A percentile compares a stretch with the other conserved stretches of the same genome.
These are phyloP conservation scores for Tetranychus truncatus DNA, from an alignment of 2,888 invertebrate species.

Conservation along the genomic window DNA sequence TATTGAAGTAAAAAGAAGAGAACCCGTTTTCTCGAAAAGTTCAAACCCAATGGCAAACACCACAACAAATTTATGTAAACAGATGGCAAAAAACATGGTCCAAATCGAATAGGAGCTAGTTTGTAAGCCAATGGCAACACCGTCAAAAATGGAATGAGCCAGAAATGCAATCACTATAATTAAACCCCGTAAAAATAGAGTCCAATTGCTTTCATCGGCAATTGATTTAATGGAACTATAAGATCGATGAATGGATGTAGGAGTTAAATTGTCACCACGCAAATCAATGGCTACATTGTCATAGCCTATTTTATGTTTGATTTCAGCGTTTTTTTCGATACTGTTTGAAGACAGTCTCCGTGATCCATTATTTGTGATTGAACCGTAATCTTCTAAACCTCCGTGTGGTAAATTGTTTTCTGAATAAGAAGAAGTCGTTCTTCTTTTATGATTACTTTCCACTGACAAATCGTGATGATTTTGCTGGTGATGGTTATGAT, in stretches of 20 bases:
- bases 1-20: constrained; percentile 19
- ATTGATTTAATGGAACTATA: not conserved
- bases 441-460: not conserved
- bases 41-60: constrained; percentile 75
- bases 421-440: not conserved
- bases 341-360: too few species aligned
- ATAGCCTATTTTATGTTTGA: not conserved
- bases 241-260: not conserved
- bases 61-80: constrained; percentile 65
- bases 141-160: constrained; percentile 69
- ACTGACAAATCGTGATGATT: not conserved
- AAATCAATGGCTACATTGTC: not conserved
- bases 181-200: constrained; percentile 41
- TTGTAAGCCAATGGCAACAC: constrained; percentile 60
- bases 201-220: not conserved
- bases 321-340: too few species aligned
- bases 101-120: constrained; percentile 47
- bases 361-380: too few species aligned
- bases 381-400: too few species aligned
- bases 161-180: constrained; percentile 63
- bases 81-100: constrained; percentile 65
- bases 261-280: not conserved
- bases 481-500: not conserved
- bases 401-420: too few species aligned
- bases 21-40: constrained; percentile 45